These are phyloP conservation scores for Acrobasis consociella DNA, from an alignment of 2,888 invertebrate species.

Conservation along the genomic window DNA sequence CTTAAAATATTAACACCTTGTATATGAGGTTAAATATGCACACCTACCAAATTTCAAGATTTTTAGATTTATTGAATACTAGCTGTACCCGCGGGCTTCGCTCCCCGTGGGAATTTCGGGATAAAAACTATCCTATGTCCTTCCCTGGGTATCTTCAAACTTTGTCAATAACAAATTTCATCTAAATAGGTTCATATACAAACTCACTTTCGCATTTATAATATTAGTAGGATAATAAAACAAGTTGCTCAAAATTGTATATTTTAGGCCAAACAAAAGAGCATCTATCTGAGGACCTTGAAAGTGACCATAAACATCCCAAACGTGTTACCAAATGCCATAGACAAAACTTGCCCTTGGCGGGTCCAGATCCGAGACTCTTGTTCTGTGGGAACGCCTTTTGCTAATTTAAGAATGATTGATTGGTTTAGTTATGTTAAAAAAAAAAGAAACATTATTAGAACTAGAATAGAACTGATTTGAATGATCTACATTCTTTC, in stretches of 20 bases:
- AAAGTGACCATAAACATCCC: constrained; percentile 25
- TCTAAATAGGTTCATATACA: too few species aligned
- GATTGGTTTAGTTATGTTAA: neutral
- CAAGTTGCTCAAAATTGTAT: neutral
- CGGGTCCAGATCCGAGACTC: constrained; percentile 34
- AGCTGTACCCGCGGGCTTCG: too few species aligned
- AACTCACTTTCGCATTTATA: too few species aligned
- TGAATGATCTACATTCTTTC: neutral
- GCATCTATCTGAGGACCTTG: constrained; percentile 14
- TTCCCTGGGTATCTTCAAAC: too few species aligned
- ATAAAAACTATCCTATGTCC: too few species aligned
- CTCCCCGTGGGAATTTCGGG: too few species aligned
- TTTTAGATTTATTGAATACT: too few species aligned
- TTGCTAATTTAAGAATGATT: constrained; percentile 29
- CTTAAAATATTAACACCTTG: too few species aligned
- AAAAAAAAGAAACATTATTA: neutral
- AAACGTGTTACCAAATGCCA: constrained; percentile 29
- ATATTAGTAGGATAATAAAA: too few species aligned
- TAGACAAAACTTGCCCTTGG: constrained; percentile 37
- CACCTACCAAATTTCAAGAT: too few species aligned
- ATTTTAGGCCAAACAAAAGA: constrained; percentile 5
- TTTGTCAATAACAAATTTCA: too few species aligned
- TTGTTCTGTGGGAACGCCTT: constrained; percentile 38
- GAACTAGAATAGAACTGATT: neutral
- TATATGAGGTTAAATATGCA: too few species aligned